Evolutionary conservation across 2,797 vertebrate species (phyloP).

Genomic region (Zonotrichia albicollis): DNA sequence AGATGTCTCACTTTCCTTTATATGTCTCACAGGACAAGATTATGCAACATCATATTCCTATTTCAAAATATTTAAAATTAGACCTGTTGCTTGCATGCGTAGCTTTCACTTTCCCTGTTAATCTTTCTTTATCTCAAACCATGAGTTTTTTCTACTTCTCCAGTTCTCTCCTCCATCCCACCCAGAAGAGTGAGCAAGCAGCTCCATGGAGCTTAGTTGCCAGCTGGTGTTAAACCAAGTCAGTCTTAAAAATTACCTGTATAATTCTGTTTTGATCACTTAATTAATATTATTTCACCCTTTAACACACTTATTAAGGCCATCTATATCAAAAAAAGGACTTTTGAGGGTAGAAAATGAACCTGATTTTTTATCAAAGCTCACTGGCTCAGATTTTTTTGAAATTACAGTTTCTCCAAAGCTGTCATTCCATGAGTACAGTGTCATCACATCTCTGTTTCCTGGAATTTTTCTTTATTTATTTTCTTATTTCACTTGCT

Average conservation of each 20-base stretch:
- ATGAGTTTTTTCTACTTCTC: background rate
- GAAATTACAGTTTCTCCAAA: background rate
- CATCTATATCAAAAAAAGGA: background rate
- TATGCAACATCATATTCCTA: background rate
- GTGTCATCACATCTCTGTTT: background rate
- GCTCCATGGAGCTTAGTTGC: background rate
- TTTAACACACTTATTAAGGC: background rate
- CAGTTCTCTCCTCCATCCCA: background rate
- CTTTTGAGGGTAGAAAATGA: background rate
- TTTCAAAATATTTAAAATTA: background rate
- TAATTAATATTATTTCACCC: background rate
- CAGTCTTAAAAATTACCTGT: background rate
- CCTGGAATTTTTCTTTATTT: background rate
- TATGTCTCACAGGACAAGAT: background rate
- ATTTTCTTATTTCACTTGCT: background rate
- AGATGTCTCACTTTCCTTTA: background rate
- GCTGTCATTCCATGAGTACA: background rate
- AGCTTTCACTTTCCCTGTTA: background rate
- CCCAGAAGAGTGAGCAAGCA: background rate
- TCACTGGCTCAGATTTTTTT: background rate
- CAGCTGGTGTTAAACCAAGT: background rate
- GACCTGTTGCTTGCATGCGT: accelerated
- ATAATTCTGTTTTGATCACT: background rate
- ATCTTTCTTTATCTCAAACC: background rate
- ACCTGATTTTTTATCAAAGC: background rate